Evolutionary conservation across 2,888 invertebrate species (phyloP), one percentile per base, ranked within the genome.

Genomic region (Tetanocera ferruginea): DNA sequence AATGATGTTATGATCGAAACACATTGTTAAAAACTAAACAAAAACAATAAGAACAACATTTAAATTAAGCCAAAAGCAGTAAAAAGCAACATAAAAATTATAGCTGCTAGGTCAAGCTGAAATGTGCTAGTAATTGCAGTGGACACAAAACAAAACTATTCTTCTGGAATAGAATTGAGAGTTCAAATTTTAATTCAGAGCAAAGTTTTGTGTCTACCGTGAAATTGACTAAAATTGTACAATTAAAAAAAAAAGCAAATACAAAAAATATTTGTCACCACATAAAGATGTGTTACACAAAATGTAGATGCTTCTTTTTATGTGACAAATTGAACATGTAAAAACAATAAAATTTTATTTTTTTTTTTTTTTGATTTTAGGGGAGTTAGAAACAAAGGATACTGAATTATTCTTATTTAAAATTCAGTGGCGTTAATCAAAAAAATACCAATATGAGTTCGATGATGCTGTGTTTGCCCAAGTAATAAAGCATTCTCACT

Each of bases 401-500:
- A 76, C 81, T 83, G 82, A 80, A 83, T 74, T 55, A 37, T 51
- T 64, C 28, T 73, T 6, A 43, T 55, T 31, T 55, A 31, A 37
- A 60, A 71, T 79, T 80, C 78, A 80, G 79, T 85, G 85, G 88
- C 88, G 88, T 88, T 88, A 88, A 88, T 88, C 86, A 89, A 89
- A 86, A 75, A 86, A 88, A 88, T 88, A 88, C 88, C 88, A 88
- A 88, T 88, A 89, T 88, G 88, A 89, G 86, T 87, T 89, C 88
- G 88, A 87, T 87, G 87, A 87, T 87, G 87, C 87, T 88, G 88
- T 89, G 88, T 88, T 88, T 89, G 89, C 84, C 90, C 89, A 85
- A 90, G 87, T 86, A 90, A 88, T 87, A 90, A 87, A 84, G 90
- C 88, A 87, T 90, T 90, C 88, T 90, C 90, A 89, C 89, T 90